Evolutionary conservation across 2,113 vertebrate species (phyloP).

Genomic region (Pandion haliaetus): DNA sequence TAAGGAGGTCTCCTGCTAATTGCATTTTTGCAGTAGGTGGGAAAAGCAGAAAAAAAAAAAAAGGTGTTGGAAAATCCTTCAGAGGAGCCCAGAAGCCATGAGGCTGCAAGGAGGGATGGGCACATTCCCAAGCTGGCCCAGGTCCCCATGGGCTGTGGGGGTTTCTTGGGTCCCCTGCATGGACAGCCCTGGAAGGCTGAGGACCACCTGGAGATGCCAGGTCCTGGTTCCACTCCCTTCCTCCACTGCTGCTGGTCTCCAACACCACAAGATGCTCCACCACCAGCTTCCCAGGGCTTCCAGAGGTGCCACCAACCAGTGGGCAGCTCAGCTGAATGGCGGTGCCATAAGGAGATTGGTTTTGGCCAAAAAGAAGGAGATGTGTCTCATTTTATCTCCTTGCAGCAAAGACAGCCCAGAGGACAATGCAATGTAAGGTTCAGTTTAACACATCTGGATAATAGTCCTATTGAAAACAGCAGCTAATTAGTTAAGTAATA

Average conservation of each 20-base stretch:
- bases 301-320: background rate
- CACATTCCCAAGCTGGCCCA: background rate
- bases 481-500: constrained; percentile 44
- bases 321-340: background rate
- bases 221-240: background rate
- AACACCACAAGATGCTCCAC: background rate
- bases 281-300: background rate
- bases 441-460: background rate
- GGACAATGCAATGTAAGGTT: background rate
- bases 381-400: background rate
- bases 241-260: background rate
- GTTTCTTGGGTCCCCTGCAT: rapidly evolving
- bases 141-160: background rate
- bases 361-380: background rate
- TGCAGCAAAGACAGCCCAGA: background rate
- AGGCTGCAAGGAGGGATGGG: background rate
- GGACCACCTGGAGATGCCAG: background rate
- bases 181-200: background rate
- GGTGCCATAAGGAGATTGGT: background rate
- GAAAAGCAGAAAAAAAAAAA: background rate
- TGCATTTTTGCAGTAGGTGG: background rate
- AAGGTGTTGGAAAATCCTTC: background rate
- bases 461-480: background rate
- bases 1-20: background rate
- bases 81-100: background rate